Base-by-base conservation (phyloP, 2,113 vertebrate genomes). In the Mirounga angustirostris region DNA sequence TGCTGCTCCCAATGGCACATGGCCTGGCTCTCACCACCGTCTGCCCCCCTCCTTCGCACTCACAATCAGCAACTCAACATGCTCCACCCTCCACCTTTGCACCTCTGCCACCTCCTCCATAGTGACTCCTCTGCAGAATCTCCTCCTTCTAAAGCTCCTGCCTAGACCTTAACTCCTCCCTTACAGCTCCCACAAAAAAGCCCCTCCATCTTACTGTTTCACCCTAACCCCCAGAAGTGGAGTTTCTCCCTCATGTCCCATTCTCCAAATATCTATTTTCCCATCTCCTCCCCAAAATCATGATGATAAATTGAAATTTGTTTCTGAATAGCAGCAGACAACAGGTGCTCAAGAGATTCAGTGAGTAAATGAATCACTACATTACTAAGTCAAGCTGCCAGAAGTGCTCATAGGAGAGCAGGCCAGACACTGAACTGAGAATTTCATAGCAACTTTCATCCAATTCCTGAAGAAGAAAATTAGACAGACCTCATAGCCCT, bases 221-320 rank as follows among this genome's bases (percentile, higher is more conserved):
- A 76, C 21, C 43, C 76, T 61, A 80, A 28, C 50, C 26, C 59
- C 56, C 33, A 93, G 40, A 36, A 79, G 11, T 74, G 4, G n/a
- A 90, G 40, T 52, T 81, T 94, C 87, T 83, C 65, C 50, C 40
- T 76, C n/a, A 50, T 16, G 22, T 86, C 12, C 33, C 54, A 58
- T 85, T 89, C n/a, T 89, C 82, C 82, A 89, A 95, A 69, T 81
- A 61, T 58, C 63, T 40, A 59, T 89, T 58, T 91, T 89, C 84
- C 82, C 28, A 43, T 86, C 71, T 63, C 59, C 73, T 89, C 73
- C 76, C 59, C 73, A 52, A 18, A 24, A 91, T 76, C 13, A 76
- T 30, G 82, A 78, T 63, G 94, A 94, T 94, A 96, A 97, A 76
- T n/a, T 88, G 43, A n/a, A 89, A 95, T 95, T 81, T 90, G 43